Percentiles rank a stretch among this genome's conserved stretches.
phyloP scores from a whole-genome alignment of 2,888 invertebrate genomes.

The Biston betularia region DNA sequence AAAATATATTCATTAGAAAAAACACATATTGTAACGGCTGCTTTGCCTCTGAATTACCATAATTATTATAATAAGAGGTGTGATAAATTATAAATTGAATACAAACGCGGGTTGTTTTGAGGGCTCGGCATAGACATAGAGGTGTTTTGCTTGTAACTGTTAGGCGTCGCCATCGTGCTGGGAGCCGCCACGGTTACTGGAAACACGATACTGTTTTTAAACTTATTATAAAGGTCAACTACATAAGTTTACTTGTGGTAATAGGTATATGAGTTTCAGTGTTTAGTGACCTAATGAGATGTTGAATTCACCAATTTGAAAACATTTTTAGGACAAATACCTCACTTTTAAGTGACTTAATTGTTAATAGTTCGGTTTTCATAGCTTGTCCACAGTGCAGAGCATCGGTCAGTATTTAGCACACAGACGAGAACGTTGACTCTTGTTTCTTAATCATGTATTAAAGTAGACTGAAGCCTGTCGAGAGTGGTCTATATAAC shows the following conservation, averaged over 20 bases:
- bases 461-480: too few relatives aligned
- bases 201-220: constrained; percentile 17
- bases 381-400: too few relatives aligned
- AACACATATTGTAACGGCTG: neutral
- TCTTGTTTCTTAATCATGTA: too few relatives aligned
- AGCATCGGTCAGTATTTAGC: neutral
- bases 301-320: too few relatives aligned
- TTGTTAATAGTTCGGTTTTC: too few relatives aligned
- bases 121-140: constrained; percentile 91
- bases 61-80: constrained; percentile 1
- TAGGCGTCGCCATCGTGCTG: constrained; percentile 90
- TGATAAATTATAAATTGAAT: constrained; percentile 55
- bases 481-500: too few relatives aligned
- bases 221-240: neutral
- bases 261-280: too few relatives aligned
- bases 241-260: neutral
- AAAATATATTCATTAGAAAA: neutral
- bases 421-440: too few relatives aligned
- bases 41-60: constrained; percentile 26
- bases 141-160: constrained; percentile 93
- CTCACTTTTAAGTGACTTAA: too few relatives aligned
- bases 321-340: too few relatives aligned
- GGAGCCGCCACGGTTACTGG: constrained; percentile 44
- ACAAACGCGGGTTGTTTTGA: constrained; percentile 91
- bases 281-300: too few relatives aligned